phyloP scores from a whole-genome alignment of 1,140 invertebrate species.

The Lethrus apterus region DNA sequence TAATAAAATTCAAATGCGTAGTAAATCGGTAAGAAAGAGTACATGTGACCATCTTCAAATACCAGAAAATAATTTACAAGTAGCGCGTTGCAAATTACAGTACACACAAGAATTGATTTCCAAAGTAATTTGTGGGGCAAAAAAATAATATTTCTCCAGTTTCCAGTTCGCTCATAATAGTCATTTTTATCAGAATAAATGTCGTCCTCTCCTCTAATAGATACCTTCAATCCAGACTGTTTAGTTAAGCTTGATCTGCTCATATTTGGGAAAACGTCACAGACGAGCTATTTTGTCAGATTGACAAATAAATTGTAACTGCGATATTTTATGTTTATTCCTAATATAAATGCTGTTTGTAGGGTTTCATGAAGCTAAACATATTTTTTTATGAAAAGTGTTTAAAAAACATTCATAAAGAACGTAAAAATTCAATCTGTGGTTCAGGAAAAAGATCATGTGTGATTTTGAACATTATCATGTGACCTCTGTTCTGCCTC shows the following conservation, averaged over 20 bases:
- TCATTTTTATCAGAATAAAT: neutral
- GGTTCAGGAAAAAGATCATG: too few relatives aligned
- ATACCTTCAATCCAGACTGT: conserved; percentile 3
- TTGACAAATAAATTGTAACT: too few relatives aligned
- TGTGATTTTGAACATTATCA: too few relatives aligned
- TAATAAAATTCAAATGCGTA: conserved; percentile 6
- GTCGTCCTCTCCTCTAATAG: conserved; percentile 5
- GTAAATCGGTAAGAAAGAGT: neutral
- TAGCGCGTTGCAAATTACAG: neutral
- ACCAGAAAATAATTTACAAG: neutral
- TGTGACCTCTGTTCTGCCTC: too few relatives aligned
- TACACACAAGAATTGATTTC: conserved; percentile 1
- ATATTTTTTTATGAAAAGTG: too few relatives aligned
- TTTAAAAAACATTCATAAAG: too few relatives aligned
- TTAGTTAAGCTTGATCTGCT: neutral
- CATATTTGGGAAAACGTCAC: too few relatives aligned
- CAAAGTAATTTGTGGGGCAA: conserved; percentile 6
- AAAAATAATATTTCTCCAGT: conserved; percentile 14
- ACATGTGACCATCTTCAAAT: neutral
- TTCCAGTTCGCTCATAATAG: conserved; percentile 7
- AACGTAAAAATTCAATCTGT: too few relatives aligned
- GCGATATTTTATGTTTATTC: too few relatives aligned
- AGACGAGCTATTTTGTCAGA: too few relatives aligned
- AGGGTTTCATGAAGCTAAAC: too few relatives aligned
- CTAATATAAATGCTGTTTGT: too few relatives aligned